These are phyloP conservation scores for Drosophila ambigua DNA, from an alignment of 1,140 invertebrate genomes.

Conservation along the genomic window DNA sequence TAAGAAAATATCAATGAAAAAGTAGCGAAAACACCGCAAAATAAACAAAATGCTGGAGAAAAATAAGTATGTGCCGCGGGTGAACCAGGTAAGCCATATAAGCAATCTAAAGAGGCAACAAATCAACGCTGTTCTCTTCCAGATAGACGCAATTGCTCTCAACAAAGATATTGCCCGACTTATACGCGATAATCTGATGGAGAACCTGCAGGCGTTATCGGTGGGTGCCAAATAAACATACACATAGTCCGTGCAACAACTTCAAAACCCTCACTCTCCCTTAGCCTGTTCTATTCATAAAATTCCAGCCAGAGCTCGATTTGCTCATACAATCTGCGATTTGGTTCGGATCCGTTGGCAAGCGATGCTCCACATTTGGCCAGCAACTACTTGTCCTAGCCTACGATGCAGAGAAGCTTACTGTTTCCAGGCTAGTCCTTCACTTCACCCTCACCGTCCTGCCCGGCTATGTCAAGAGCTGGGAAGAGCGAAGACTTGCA, in stretches of 20 bases:
- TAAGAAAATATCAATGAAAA: constrained; percentile 33
- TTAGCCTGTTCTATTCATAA: constrained; percentile 85
- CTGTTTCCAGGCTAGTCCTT: constrained; percentile 85
- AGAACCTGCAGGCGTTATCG: constrained; percentile 85
- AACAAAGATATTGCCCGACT: constrained; percentile 86
- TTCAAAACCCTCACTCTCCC: background rate
- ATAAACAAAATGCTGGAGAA: constrained; percentile 74
- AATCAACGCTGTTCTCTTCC: constrained; percentile 10
- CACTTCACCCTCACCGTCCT: constrained; percentile 85
- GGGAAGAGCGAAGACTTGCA: constrained; percentile 84
- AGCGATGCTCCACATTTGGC: constrained; percentile 86
- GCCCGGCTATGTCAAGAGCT: constrained; percentile 85
- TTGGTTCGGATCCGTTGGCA: constrained; percentile 86
- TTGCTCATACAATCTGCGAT: constrained; percentile 85
- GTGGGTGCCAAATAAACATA: constrained; percentile 64
- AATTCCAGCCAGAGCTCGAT: constrained; percentile 86
- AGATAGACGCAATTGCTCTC: constrained; percentile 86
- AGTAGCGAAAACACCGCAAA: constrained; percentile 10
- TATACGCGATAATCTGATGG: constrained; percentile 85
- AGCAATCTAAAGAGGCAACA: background rate
- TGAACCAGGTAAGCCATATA: constrained; percentile 83
- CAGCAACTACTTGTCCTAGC: constrained; percentile 87
- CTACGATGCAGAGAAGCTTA: constrained; percentile 85
- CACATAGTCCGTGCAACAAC: background rate
- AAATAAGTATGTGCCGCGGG: constrained; percentile 78